phyloP scores from a whole-genome alignment of 2,888 invertebrate genomes.

The Bembecia ichneumoniformis region DNA sequence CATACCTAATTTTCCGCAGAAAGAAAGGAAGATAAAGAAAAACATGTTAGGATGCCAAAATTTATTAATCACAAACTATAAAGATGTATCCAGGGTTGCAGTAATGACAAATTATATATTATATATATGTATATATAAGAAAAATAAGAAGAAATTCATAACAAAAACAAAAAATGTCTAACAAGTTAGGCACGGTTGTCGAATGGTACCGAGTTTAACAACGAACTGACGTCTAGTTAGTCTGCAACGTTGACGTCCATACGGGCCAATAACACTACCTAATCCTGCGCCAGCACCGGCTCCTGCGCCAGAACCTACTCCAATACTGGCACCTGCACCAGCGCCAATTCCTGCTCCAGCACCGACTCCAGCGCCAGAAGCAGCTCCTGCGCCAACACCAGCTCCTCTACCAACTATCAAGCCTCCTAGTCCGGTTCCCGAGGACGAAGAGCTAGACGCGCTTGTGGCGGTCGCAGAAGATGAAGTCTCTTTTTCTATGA shows the following conservation, averaged over 20 bases:
- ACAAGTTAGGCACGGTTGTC: slow-evolving; percentile 36
- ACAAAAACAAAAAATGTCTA: slow-evolving; percentile 16
- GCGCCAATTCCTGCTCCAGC: slow-evolving; percentile 1
- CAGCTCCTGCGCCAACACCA: too few species aligned
- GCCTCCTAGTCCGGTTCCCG: too few species aligned
- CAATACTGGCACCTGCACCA: not conserved
- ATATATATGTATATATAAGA: not conserved
- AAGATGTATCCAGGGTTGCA: slow-evolving; percentile 40
- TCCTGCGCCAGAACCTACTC: slow-evolving; percentile 6
- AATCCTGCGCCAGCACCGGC: slow-evolving; percentile 28
- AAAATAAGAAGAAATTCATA: slow-evolving; percentile 8
- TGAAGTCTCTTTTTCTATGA: slow-evolving; percentile 7
- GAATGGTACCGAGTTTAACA: slow-evolving; percentile 36
- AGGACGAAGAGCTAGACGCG: too few species aligned
- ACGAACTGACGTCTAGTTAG: slow-evolving; percentile 22
- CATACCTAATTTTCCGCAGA: too few species aligned
- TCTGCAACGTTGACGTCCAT: slow-evolving; percentile 3
- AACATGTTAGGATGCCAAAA: slow-evolving; percentile 21
- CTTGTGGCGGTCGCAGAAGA: not conserved
- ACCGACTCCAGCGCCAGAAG: too few species aligned
- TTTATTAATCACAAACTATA: slow-evolving; percentile 27
- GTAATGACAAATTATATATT: not conserved
- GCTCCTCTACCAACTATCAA: too few species aligned
- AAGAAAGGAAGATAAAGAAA: too few species aligned
- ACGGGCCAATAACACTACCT: slow-evolving; percentile 7